Evolutionary conservation across 2,888 invertebrate species (phyloP).

Genomic region (Rosalia funebris): DNA sequence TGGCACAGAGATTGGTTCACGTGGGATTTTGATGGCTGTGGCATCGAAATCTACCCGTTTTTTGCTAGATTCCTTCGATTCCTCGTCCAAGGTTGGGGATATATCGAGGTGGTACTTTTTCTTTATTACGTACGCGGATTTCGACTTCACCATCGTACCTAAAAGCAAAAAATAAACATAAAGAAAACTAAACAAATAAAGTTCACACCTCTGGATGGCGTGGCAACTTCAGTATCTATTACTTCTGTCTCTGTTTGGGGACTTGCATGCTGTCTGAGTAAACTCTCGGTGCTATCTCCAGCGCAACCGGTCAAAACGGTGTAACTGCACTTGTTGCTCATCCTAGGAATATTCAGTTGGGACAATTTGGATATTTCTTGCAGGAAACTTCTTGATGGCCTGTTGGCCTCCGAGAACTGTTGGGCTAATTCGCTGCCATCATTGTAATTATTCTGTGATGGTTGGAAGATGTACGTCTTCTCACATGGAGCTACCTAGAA

Average conservation of each 20-base stretch:
- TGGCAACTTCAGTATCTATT: conserved; percentile 55
- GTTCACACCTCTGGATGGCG: conserved; percentile 55
- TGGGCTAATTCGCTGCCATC: conserved; percentile 60
- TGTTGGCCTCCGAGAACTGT: conserved; percentile 51
- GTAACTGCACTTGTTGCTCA: conserved; percentile 76
- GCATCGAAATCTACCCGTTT: conserved; percentile 60
- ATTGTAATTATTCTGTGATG: conserved; percentile 62
- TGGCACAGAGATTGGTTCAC: conserved; percentile 79
- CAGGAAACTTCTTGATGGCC: conserved; percentile 59
- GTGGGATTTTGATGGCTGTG: conserved; percentile 64
- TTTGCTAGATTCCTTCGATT: conserved; percentile 46
- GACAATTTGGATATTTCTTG: conserved; percentile 77
- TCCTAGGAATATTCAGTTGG: conserved; percentile 73
- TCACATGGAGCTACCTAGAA: conserved; percentile 58
- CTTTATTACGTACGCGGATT: conserved; percentile 70
- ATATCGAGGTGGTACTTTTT: conserved; percentile 61
- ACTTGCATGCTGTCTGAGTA: conserved; percentile 62
- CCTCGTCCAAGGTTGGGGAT: conserved; percentile 59
- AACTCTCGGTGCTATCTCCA: conserved; percentile 76
- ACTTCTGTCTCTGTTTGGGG: conserved; percentile 47
- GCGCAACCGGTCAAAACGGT: conserved; percentile 70
- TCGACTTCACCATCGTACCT: conserved; percentile 67
- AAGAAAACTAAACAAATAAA: neutral
- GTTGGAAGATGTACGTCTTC: conserved; percentile 64
- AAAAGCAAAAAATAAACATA: conserved; percentile 21